These are phyloP conservation scores for Lucinisca nassula DNA, from an alignment of 2,888 invertebrate species.

Conservation along the genomic window DNA sequence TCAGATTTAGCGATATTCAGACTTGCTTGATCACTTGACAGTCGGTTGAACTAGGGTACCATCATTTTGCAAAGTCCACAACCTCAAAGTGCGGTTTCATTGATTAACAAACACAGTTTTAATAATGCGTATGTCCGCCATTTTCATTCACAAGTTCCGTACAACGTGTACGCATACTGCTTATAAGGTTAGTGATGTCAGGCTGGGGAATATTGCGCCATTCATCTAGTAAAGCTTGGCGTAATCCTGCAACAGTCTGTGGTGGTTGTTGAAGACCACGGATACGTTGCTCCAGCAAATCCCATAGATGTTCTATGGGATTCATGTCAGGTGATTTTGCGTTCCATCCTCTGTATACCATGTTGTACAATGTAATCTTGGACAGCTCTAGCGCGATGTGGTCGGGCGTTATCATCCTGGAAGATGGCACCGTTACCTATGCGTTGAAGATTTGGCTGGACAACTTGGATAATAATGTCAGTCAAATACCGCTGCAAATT, in stretches of 20 bases:
- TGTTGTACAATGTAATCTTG: neutral
- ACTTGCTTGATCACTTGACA: no score
- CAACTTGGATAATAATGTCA: neutral
- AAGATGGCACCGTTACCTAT: neutral
- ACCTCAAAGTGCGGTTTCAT: no score
- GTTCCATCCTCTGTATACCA: constrained; percentile 13
- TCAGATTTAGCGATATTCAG: no score
- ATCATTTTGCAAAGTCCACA: no score
- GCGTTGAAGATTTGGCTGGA: neutral
- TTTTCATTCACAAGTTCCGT: neutral
- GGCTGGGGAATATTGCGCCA: constrained; percentile 2
- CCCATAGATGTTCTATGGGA: neutral
- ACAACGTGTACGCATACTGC: neutral
- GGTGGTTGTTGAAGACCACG: neutral
- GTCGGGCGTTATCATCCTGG: constrained; percentile 18
- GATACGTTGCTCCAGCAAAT: neutral
- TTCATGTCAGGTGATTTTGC: no score
- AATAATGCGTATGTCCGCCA: neutral
- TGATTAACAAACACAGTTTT: no score
- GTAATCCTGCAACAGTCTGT: neutral
- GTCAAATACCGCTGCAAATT: neutral
- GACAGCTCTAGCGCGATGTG: constrained; percentile 6
- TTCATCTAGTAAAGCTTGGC: neutral
- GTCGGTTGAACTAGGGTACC: no score
- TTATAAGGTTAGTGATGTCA: no score